phyloP scores from a whole-genome alignment of 1,140 invertebrate genomes.

The Drosophila eugracilis region DNA sequence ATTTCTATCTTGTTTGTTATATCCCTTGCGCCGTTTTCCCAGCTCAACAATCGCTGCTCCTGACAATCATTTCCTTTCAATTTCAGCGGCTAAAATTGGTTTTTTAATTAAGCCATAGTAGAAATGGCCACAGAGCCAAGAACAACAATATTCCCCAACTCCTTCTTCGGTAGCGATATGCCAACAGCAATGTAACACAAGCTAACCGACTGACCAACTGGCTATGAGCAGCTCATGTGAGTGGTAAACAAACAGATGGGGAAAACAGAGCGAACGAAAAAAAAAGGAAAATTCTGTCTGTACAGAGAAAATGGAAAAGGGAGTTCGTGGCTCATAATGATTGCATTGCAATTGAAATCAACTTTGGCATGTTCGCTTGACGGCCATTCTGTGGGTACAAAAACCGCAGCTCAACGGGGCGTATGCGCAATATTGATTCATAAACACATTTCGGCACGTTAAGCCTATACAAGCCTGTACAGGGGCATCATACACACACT shows the following conservation, averaged over 20 bases:
- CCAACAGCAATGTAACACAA: constrained; percentile 25
- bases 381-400: constrained; percentile 12
- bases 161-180: constrained; percentile 44
- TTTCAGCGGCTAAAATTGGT: constrained; percentile 65
- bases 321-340: constrained; percentile 32
- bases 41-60: constrained; percentile 12
- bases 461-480: constrained; percentile 2
- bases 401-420: constrained; percentile 36
- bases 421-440: constrained; percentile 46
- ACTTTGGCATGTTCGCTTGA: constrained; percentile 35
- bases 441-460: constrained; percentile 41
- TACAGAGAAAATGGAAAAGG: neutral
- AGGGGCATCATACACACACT: no score
- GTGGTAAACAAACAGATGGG: constrained; percentile 52
- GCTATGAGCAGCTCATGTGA: constrained; percentile 21
- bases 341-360: constrained; percentile 42
- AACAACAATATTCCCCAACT: constrained; percentile 36
- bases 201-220: constrained; percentile 53
- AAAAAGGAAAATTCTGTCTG: constrained; percentile 21
- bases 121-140: constrained; percentile 2
- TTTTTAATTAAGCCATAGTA: constrained; percentile 74
- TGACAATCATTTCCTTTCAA: constrained; percentile 53
- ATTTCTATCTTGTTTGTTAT: constrained; percentile 25
- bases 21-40: constrained; percentile 1
- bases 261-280: constrained; percentile 13